Evolutionary conservation across 2,113 vertebrate species (phyloP), one percentile per base, ranked within the genome.

Genomic region (Thalassarche chlororhynchos): DNA sequence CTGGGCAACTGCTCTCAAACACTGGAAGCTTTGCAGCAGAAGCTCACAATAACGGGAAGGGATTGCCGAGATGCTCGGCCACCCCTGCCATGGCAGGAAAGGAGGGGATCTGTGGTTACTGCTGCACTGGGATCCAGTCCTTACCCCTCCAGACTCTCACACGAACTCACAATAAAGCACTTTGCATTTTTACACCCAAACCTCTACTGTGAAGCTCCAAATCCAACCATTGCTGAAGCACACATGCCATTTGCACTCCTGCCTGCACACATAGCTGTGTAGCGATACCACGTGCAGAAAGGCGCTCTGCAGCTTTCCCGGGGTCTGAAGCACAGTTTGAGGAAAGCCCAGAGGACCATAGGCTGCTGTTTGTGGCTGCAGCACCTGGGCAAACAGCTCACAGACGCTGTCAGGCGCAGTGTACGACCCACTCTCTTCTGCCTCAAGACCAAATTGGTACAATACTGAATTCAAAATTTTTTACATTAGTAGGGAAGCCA

Each of bases 391-490:
- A 70, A 66, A 40, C 32, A 20, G 74, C 47, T 78, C 65, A 31
- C 4, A 2, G n/a, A 32, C 0, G 0, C 54, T 21, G 58, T 14
- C 17, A 62, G 61, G 65, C 10, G 2, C 38, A 71, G 84, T 0
- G 14, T 10, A 31, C 0, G 5, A 65, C 42, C 62, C 14, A 8
- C 42, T 42, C 24, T 8, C 85, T 79, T 82, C 66, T 65, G 32
- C 26, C 9, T 26, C 6, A 3, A 49, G 34, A 36, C 61, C n/a
- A 46, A 51, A 44, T 19, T 25, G 46, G 47, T 47, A 66, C 47
- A 44, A 51, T 21, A 42, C 51, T 29, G 34, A 82, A 68, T 46
- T 89, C 17, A 62, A 64, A 69, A 28, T 15, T 31, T 31, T 57
- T 84, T 20, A 60, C 16, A 10, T 60, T 49, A 78, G 38, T 6